Conservation (phyloP, 2,888 invertebrate genomes). For the Drosophila anomalata region DNA sequence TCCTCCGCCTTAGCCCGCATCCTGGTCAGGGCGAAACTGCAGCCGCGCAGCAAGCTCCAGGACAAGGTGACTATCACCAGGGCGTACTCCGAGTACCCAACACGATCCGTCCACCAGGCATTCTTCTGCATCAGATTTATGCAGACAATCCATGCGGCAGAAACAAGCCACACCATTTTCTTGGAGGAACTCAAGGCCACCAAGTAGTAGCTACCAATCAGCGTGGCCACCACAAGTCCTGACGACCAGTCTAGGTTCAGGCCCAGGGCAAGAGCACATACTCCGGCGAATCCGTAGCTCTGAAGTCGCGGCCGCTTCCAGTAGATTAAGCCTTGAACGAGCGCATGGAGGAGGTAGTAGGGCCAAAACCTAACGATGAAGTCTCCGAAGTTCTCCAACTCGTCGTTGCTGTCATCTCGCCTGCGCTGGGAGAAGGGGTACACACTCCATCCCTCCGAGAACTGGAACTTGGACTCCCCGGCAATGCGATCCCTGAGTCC, state of each 20-base stretch:
- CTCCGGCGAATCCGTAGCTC: conserved; percentile 61
- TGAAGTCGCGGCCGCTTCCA: conserved; percentile 54
- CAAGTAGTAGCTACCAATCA: conserved; percentile 75
- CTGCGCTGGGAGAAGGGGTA: conserved; percentile 52
- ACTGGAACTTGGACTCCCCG: conserved; percentile 64
- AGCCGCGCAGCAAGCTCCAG: conserved; percentile 90
- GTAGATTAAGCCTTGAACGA: conserved; percentile 56
- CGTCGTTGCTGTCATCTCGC: conserved; percentile 82
- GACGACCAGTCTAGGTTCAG: conserved; percentile 63
- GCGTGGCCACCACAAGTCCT: conserved; percentile 48
- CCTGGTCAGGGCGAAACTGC: conserved; percentile 85
- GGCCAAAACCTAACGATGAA: conserved; percentile 74
- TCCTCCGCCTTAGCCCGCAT: conserved; percentile 80
- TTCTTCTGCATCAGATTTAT: conserved; percentile 76
- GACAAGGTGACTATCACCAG: conserved; percentile 82
- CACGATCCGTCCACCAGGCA: conserved; percentile 59
- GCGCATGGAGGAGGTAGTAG: conserved; percentile 80
- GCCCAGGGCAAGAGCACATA: conserved; percentile 71
- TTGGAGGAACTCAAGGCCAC: conserved; percentile 61
- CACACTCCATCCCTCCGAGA: conserved; percentile 76
- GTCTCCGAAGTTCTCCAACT: conserved; percentile 80
- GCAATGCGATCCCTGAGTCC: conserved; percentile 70
- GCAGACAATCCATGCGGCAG: conserved; percentile 73
- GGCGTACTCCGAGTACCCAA: conserved; percentile 79
- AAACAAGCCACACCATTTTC: conserved; percentile 71